Base-by-base conservation (phyloP, 2,797 vertebrate species). In the Otolemur crassicaudatus region DNA sequence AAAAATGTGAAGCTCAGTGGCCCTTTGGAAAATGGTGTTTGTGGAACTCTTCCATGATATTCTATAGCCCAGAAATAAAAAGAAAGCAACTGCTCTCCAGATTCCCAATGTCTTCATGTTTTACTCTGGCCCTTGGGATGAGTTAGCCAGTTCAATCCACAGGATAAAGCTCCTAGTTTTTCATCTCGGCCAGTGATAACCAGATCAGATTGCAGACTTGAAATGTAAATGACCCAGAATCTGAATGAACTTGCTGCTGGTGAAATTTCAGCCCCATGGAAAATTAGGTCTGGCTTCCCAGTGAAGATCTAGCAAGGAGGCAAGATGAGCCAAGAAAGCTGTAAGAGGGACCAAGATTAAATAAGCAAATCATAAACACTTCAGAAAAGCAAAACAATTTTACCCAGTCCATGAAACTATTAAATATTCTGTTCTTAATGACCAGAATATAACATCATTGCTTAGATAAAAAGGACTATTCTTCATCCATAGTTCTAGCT, bases 221-320 rank as follows among this genome's bases (percentile, higher is more conserved):
- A 96, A 95, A 94, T 95, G 85, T 84, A 95, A 97, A 94, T 97
- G 85, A 84, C 90, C 87, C 95, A 27, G 86, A 93, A 94, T 97
- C 65, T 84, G 94, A 96, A 95, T 93, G 88, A 88, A 94, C 14
- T 95, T 40, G 53, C 49, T 75, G 56, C 70, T 84, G 94, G 86
- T 94, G 94, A 97, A 96, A 97, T 97, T 97, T 95, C 97, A 97
- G 61, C 43, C 83, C 29, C 27, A 37, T 34, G 89, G 83, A 96
- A 96, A 96, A 97, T 0, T 92, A 92, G 70, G 65, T 86, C 93
- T 90, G 88, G 23, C 65, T 91, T 96, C 25, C 72, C 80, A 96
- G 17, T 60, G 79, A 97, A 92, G 85, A 80, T 46, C 40, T 17
- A 95, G 60, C 31, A 80, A 14, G 31, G 85, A 89, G 49, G 40